Conservation (phyloP, 2,113 vertebrate genomes). For the Herpetotheres cachinnans region DNA sequence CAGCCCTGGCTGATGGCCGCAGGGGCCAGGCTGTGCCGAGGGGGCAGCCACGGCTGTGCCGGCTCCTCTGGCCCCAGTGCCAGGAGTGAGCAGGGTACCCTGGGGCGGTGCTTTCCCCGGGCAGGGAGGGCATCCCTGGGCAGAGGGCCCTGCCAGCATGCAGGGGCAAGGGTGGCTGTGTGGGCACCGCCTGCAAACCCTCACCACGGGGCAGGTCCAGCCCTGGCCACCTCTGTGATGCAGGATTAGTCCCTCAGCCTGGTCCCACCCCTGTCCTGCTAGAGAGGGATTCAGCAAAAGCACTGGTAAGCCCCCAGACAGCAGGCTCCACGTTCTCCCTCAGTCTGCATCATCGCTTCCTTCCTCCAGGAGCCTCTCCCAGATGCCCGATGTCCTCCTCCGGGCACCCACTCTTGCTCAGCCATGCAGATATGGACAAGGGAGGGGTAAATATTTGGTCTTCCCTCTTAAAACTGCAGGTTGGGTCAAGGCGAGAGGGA, state of each 20-base stretch:
- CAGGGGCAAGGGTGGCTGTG: not conserved
- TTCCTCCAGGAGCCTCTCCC: not conserved
- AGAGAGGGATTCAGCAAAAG: not conserved
- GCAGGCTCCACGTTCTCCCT: fast-evolving
- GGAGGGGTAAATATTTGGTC: not conserved
- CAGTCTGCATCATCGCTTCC: fast-evolving
- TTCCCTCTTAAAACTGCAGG: not conserved
- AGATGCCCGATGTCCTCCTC: not conserved
- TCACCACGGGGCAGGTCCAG: not conserved
- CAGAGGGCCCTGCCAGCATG: not conserved
- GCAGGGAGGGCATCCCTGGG: not conserved
- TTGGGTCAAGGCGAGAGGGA: not conserved
- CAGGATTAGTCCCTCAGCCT: not conserved
- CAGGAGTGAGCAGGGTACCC: too few relatives aligned
- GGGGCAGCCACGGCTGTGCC: too few relatives aligned
- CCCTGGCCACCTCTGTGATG: not conserved
- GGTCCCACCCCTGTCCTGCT: not conserved
- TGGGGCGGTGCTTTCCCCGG: not conserved
- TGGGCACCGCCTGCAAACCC: not conserved
- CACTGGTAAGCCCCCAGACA: not conserved
- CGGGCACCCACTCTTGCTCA: fast-evolving
- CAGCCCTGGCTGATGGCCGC: too few relatives aligned
- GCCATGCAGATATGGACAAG: fast-evolving
- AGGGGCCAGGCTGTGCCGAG: too few relatives aligned
- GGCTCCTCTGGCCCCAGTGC: too few relatives aligned